A percentile compares a stretch with the other conserved stretches of the same genome.
phyloP scores from a whole-genome alignment of 2,888 invertebrate genomes.

The Drosophila histrio region DNA sequence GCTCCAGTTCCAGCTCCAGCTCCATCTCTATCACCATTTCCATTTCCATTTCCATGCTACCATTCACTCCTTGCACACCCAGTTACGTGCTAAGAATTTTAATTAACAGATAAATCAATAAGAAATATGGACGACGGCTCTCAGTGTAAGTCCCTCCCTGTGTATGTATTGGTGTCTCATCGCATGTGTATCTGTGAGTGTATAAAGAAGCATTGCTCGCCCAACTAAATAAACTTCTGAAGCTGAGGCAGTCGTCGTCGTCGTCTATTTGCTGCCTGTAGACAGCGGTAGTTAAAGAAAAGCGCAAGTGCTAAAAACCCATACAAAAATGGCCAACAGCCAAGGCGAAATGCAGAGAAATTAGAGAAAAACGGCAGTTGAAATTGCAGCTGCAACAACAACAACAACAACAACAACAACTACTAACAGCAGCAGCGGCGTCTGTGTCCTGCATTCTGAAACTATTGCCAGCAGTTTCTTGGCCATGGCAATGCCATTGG shows the following conservation, averaged over 20 bases:
- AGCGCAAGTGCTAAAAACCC: constrained; percentile 64
- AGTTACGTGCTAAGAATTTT: constrained; percentile 79
- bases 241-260: constrained; percentile 28
- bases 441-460: constrained; percentile 10
- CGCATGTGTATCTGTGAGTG: constrained; percentile 4
- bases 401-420: constrained; percentile 8
- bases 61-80: constrained; percentile 48
- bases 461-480: constrained; percentile 40
- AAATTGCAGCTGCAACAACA: constrained; percentile 52
- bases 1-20: constrained; percentile 18
- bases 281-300: constrained; percentile 50
- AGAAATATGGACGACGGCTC: constrained; percentile 80
- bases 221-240: constrained; percentile 74
- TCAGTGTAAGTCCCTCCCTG: constrained; percentile 55
- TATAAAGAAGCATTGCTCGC: constrained; percentile 57
- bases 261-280: constrained; percentile 40
- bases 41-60: constrained; percentile 14
- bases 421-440: not conserved
- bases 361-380: constrained; percentile 69
- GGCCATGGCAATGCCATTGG: constrained; percentile 41
- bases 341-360: constrained; percentile 49
- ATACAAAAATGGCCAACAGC: constrained; percentile 51
- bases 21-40: not conserved
- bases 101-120: constrained; percentile 80
- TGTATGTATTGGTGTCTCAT: not conserved